These are phyloP conservation scores for Lycaena phlaeas DNA, from an alignment of 2,888 invertebrate species.

Conservation along the genomic window DNA sequence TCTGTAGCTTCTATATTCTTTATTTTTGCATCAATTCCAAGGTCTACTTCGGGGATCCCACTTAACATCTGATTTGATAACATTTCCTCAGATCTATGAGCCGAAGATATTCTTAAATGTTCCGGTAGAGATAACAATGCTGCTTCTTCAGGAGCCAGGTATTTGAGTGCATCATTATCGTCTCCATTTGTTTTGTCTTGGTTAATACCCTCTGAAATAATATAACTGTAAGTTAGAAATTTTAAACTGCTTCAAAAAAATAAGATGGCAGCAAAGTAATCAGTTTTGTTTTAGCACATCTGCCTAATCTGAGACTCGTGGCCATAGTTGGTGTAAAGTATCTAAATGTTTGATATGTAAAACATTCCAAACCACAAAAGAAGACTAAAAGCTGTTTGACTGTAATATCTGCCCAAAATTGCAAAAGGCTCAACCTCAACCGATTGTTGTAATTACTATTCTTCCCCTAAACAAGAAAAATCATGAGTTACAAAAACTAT, in stretches of 20 bases:
- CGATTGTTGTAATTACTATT: neutral
- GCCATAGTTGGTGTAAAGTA: too few species aligned
- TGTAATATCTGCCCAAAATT: too few species aligned
- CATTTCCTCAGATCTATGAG: constrained; percentile 96
- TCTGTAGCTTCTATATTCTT: constrained; percentile 99
- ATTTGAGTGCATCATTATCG: constrained; percentile 67
- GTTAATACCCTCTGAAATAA: constrained; percentile 45
- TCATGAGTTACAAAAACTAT: too few species aligned
- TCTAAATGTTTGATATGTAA: too few species aligned
- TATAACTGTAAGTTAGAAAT: constrained; percentile 11
- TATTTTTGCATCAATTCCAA: constrained; percentile 99
- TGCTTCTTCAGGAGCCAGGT: constrained; percentile 91
- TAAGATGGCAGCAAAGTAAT: too few species aligned
- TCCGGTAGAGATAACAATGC: constrained; percentile 92
- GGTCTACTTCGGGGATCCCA: constrained; percentile 98
- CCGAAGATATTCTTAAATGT: constrained; percentile 87
- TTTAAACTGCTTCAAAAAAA: too few species aligned
- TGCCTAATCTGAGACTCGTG: too few species aligned
- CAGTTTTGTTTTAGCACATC: too few species aligned
- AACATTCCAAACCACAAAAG: too few species aligned
- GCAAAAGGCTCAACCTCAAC: too few species aligned
- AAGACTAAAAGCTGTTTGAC: too few species aligned
- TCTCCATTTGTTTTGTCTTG: constrained; percentile 55
- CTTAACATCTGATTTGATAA: constrained; percentile 99
- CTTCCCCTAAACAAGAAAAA: too few species aligned